Base-by-base conservation (phyloP, 2,888 invertebrate genomes). In the Allolobophora icterica region DNA sequence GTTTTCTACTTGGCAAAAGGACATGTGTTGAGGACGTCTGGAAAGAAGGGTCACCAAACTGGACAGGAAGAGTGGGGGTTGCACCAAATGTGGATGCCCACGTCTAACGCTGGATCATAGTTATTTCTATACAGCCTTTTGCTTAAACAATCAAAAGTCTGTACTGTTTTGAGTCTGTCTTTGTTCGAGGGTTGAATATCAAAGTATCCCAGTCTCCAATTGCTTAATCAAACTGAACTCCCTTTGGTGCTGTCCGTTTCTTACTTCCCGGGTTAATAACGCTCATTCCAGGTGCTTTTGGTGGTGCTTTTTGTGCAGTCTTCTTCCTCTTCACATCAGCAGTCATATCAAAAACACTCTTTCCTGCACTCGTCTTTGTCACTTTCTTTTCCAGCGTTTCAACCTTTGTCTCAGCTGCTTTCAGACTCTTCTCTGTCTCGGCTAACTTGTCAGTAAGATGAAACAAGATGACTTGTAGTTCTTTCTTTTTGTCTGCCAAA, bases 231-330 rank as follows among this genome's bases (percentile, higher is more conserved):
- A 94, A 95, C 87, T 94, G 94, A 90, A 95, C 94, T 71, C 95
- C 95, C 45, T 93, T 93, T 34, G 94, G 94, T 89, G 94, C 94
- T 92, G 94, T 94, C 91, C 94, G 92, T 91, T 94, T 95, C 91
- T 94, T 94, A 91, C 94, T 95, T 17, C 94, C 93, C 45, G 95
- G 95, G 91, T 95, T 95, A 1, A 95, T 91, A 24, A 94, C 94
- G 93, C 94, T 95, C 95, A 95, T 95, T 83, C 94, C 94, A 42
- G 92, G 92, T 92, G 94, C 94, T 89, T 92, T 94, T 15, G 94
- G 94, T 91, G 93, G 94, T 4, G 92, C 92, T 91, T 94, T 94
- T 15, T 93, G 92, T 58, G 5, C 21, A 6, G 90, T 90, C 52
- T 45, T 90, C 38, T 90, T 90, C n/a, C 45, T 52, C 45, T 90